Evolutionary conservation across 2,113 vertebrate species (phyloP).

Genomic region (Benitochromis conjunctus): DNA sequence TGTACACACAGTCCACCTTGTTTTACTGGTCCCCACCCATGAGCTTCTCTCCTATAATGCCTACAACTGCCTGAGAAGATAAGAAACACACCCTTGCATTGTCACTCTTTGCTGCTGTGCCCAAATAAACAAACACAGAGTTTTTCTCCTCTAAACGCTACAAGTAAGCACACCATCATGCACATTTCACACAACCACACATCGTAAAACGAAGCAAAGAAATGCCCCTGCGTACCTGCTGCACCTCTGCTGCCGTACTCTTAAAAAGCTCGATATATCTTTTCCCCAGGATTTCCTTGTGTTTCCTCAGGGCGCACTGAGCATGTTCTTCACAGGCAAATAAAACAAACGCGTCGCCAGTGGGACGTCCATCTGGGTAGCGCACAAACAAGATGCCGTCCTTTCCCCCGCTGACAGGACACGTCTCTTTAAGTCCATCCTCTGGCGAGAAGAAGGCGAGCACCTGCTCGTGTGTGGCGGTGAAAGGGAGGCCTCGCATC

Average conservation of each 20-base stretch:
- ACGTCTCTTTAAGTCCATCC: conserved; percentile 64
- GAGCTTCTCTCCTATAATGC: neutral
- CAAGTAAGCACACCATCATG: neutral
- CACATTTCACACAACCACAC: neutral
- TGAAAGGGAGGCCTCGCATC: conserved; percentile 93
- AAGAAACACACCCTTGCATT: conserved; percentile 2
- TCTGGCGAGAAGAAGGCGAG: conserved; percentile 80
- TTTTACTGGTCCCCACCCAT: conserved; percentile 22
- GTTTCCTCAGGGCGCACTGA: conserved; percentile 90
- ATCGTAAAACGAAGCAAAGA: neutral
- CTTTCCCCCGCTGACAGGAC: conserved; percentile 82
- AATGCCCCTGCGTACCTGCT: conserved; percentile 78
- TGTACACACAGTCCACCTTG: neutral
- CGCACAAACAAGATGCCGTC: conserved; percentile 90
- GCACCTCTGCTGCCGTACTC: conserved; percentile 95
- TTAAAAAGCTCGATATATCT: conserved; percentile 97
- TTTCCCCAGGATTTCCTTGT: conserved; percentile 94
- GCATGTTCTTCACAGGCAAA: conserved; percentile 94
- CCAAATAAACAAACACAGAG: neutral
- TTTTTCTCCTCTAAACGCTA: neutral
- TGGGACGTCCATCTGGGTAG: conserved; percentile 92
- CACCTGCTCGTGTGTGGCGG: conserved; percentile 87
- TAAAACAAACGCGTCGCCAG: conserved; percentile 93
- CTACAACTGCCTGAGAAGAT: neutral
- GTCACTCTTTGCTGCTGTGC: neutral